Evolutionary conservation across 2,888 invertebrate species (phyloP).

Genomic region (Gymnocheta viridis): DNA sequence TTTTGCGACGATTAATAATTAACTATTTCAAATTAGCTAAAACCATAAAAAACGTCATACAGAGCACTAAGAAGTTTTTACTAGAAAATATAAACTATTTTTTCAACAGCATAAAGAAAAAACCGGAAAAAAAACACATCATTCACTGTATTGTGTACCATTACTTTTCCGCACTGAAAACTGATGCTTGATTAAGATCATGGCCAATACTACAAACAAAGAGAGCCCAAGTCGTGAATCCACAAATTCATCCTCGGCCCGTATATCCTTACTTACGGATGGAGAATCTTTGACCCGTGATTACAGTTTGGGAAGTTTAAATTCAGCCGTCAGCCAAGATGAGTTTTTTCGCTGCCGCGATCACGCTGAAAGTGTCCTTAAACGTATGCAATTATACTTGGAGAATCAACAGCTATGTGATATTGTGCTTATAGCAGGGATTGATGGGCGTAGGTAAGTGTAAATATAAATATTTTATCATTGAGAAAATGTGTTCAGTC

Average conservation of each 20-base stretch:
- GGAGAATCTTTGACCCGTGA: slow-evolving; percentile 85
- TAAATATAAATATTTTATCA: background rate
- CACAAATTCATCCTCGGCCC: slow-evolving; percentile 79
- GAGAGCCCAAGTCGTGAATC: slow-evolving; percentile 82
- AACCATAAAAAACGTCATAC: slow-evolving; percentile 10
- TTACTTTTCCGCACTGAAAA: slow-evolving; percentile 12
- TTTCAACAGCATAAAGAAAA: slow-evolving; percentile 34
- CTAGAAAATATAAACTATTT: slow-evolving; percentile 14
- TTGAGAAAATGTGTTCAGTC: background rate
- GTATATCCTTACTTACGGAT: slow-evolving; percentile 79
- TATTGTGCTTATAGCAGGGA: slow-evolving; percentile 91
- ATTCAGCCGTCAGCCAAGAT: slow-evolving; percentile 88
- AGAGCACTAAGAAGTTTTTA: background rate
- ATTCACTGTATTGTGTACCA: slow-evolving; percentile 3
- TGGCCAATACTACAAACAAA: slow-evolving; percentile 75
- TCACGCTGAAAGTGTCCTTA: slow-evolving; percentile 91
- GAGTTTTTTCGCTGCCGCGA: slow-evolving; percentile 89
- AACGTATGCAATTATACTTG: slow-evolving; percentile 91
- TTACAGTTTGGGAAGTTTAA: slow-evolving; percentile 86
- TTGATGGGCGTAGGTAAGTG: slow-evolving; percentile 84
- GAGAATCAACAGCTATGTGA: slow-evolving; percentile 93
- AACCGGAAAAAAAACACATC: slow-evolving; percentile 46
- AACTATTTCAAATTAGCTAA: slow-evolving; percentile 7
- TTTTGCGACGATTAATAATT: slow-evolving; percentile 29
- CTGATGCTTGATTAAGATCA: slow-evolving; percentile 61